Evolutionary conservation across 1,140 invertebrate species (phyloP).

Genomic region (Rhizoglyphus robini): DNA sequence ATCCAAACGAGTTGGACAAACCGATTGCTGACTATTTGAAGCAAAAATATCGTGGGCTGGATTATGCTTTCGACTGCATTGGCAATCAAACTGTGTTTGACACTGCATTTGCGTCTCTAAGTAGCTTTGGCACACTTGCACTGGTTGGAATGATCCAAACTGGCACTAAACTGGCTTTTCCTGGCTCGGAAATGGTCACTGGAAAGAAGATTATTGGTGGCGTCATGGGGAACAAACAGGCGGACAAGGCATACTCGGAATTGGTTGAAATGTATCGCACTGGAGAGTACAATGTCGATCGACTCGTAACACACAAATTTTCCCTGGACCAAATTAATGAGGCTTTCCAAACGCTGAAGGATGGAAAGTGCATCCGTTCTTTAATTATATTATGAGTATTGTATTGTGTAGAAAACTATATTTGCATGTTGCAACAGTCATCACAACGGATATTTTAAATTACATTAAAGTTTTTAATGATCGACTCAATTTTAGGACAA

Average conservation of each 20-base stretch:
- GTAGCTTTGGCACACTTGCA: constrained; percentile 31
- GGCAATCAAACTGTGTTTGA: background rate
- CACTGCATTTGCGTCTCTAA: background rate
- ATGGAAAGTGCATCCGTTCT: no score
- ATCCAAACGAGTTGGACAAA: background rate
- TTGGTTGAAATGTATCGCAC: background rate
- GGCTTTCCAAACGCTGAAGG: no score
- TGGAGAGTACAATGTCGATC: background rate
- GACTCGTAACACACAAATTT: background rate
- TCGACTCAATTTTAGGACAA: no score
- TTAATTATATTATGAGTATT: no score
- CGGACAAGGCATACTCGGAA: background rate
- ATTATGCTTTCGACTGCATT: background rate
- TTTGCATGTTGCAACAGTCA: no score
- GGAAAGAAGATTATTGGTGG: background rate
- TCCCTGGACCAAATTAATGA: background rate
- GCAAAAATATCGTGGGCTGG: background rate
- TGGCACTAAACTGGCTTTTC: background rate
- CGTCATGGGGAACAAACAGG: background rate
- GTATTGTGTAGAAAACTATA: no score
- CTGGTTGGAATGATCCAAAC: background rate
- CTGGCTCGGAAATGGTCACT: background rate
- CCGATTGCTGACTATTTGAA: background rate
- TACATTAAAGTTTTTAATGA: no score
- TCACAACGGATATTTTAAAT: no score